phyloP scores from a whole-genome alignment of 2,888 invertebrate genomes.

The Xestia c-nigrum region DNA sequence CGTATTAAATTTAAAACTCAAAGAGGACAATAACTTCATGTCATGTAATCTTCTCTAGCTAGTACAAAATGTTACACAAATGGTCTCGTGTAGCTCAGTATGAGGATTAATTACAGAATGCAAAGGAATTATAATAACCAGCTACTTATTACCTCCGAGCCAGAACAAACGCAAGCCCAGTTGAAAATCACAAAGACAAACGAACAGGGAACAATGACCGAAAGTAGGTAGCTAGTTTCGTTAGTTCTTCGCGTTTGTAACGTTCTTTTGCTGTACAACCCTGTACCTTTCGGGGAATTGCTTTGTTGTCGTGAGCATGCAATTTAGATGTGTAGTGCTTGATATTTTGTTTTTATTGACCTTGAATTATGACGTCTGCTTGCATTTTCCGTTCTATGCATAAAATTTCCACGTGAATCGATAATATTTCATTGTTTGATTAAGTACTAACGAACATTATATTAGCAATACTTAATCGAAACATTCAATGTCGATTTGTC shows the following conservation, averaged over 20 bases:
- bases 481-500: constrained; percentile 18
- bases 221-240: constrained; percentile 67
- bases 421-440: constrained; percentile 38
- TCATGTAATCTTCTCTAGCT: not conserved
- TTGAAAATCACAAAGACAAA: constrained; percentile 77
- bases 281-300: constrained; percentile 64
- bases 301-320: constrained; percentile 62
- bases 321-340: constrained; percentile 50
- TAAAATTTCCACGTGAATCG: constrained; percentile 44
- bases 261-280: constrained; percentile 62
- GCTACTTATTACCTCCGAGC: constrained; percentile 59
- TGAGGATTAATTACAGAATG: constrained; percentile 54
- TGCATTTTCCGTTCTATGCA: constrained; percentile 38
- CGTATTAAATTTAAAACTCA: not conserved
- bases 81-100: constrained; percentile 12
- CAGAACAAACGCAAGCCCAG: constrained; percentile 70
- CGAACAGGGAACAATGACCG: constrained; percentile 74
- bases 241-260: constrained; percentile 64
- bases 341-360: constrained; percentile 45
- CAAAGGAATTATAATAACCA: constrained; percentile 61
- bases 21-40: not conserved
- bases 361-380: constrained; percentile 45
- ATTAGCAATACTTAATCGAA: constrained; percentile 3
- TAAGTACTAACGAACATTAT: constrained; percentile 7
- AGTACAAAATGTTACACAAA: constrained; percentile 19